Evolutionary conservation across 1,140 invertebrate species (phyloP).

Genomic region (Plodia interpunctella): DNA sequence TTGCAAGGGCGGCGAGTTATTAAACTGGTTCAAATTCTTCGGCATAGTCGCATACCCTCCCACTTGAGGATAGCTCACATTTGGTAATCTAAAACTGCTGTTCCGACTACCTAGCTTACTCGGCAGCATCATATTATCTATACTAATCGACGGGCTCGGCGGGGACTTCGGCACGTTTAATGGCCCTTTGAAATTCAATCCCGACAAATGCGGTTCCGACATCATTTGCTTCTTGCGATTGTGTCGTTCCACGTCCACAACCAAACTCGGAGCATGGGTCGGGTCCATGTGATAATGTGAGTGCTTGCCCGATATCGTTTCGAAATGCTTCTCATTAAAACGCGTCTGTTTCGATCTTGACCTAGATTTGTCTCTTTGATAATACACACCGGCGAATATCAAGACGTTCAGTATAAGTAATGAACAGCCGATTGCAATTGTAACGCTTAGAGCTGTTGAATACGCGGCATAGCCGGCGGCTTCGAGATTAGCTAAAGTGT

Average conservation of each 20-base stretch:
- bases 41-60: conserved; percentile 69
- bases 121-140: conserved; percentile 73
- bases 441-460: conserved; percentile 89
- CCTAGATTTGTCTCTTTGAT: conserved; percentile 89
- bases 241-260: conserved; percentile 88
- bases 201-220: conserved; percentile 57
- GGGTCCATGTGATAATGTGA: conserved; percentile 82
- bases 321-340: conserved; percentile 83
- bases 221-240: conserved; percentile 65
- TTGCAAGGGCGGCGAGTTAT: conserved; percentile 66
- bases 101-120: conserved; percentile 65
- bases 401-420: conserved; percentile 90
- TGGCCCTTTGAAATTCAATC: conserved; percentile 72
- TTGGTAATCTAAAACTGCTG: conserved; percentile 64
- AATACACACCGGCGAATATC: conserved; percentile 92
- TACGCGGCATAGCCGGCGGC: conserved; percentile 88
- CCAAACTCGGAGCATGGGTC: conserved; percentile 82
- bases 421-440: conserved; percentile 92
- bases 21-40: conserved; percentile 71
- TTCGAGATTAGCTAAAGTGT: conserved; percentile 84
- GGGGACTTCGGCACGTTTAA: conserved; percentile 66
- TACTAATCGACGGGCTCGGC: conserved; percentile 67
- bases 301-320: conserved; percentile 81
- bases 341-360: conserved; percentile 76
- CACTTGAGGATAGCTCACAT: conserved; percentile 63